These are phyloP conservation scores for Mizuhopecten yessoensis DNA, from an alignment of 1,140 invertebrate species.

Conservation along the genomic window DNA sequence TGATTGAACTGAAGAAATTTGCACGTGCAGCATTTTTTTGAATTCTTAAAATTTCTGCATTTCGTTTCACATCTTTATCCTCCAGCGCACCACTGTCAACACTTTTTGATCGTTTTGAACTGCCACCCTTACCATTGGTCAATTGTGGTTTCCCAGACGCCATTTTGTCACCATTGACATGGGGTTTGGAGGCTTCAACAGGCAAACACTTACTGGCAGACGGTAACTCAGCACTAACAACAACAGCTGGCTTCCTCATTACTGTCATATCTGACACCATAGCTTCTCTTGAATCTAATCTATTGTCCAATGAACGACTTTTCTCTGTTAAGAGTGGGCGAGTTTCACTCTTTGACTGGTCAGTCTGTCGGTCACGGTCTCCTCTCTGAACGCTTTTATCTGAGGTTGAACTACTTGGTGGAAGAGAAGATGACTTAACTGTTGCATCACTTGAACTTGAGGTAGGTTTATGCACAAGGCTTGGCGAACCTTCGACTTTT, in stretches of 20 bases:
- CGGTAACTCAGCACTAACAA: neutral
- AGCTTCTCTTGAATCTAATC: neutral
- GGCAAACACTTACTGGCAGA: neutral
- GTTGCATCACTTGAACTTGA: slow-evolving; percentile 38
- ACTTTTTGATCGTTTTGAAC: slow-evolving; percentile 14
- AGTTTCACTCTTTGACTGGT: neutral
- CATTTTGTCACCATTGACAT: neutral
- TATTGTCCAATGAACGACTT: slow-evolving; percentile 4
- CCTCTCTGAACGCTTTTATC: neutral
- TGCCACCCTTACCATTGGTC: neutral
- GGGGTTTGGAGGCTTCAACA: neutral
- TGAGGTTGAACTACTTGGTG: neutral
- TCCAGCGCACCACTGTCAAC: neutral
- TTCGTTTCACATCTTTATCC: slow-evolving; percentile 56
- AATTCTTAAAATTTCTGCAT: slow-evolving; percentile 49
- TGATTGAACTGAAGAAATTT: slow-evolving; percentile 72
- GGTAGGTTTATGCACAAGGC: slow-evolving; percentile 48
- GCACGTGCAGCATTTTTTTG: slow-evolving; percentile 68
- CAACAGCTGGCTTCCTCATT: neutral
- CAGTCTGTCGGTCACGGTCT: neutral
- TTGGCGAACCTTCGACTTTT: neutral
- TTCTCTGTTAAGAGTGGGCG: neutral
- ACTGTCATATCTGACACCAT: neutral
- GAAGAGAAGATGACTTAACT: neutral
- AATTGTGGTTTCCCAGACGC: neutral